Percentiles rank a stretch among this genome's conserved stretches.
Conservation (phyloP, 2,113 vertebrate genomes). For the Cololabis saira region DNA sequence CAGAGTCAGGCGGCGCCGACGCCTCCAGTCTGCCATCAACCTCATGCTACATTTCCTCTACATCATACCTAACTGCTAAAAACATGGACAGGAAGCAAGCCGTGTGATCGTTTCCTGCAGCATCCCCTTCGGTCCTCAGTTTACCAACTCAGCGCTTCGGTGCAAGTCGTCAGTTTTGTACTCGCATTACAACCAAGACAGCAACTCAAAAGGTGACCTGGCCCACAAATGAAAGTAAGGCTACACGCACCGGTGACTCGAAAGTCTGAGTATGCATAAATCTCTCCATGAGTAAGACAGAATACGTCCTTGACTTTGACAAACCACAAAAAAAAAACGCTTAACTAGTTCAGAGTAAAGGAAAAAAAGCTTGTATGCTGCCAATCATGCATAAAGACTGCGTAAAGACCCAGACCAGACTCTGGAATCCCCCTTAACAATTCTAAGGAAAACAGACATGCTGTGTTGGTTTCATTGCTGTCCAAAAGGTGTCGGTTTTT, state of each 20-base stretch:
- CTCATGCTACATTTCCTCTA: conserved; percentile 26
- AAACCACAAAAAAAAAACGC: background rate
- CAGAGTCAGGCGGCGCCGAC: background rate
- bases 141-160: background rate
- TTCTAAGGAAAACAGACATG: too few species aligned
- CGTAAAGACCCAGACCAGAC: conserved; percentile 21
- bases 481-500: too few species aligned
- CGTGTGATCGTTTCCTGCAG: conserved; percentile 54
- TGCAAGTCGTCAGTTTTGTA: background rate
- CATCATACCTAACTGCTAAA: conserved; percentile 21
- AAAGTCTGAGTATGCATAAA: too few species aligned
- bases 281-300: background rate
- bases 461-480: too few species aligned
- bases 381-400: conserved; percentile 42
- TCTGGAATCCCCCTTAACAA: conserved; percentile 18
- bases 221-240: conserved; percentile 10
- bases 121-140: conserved; percentile 28
- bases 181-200: background rate
- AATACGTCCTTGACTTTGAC: background rate
- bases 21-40: background rate
- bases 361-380: background rate
- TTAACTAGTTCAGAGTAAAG: background rate
- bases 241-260: too few species aligned
- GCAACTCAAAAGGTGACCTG: background rate
- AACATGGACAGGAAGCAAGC: conserved; percentile 63